Evolutionary conservation across 2,888 invertebrate species (phyloP).

Genomic region (Pegoplata infirma): DNA sequence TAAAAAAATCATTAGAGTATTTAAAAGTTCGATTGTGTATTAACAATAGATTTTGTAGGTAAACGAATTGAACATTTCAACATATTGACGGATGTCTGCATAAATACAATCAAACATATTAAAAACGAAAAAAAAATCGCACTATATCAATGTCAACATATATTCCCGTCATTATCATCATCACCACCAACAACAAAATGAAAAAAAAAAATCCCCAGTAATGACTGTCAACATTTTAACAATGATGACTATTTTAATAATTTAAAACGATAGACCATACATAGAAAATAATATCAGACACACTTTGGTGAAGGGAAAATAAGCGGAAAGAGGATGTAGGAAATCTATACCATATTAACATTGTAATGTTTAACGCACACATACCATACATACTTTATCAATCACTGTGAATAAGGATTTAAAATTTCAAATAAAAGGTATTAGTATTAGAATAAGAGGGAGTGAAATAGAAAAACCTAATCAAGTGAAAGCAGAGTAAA

Average conservation of each 20-base stretch:
- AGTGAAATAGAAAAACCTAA: slow-evolving; percentile 35
- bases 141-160: slow-evolving; percentile 50
- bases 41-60: neutral
- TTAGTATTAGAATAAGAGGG: slow-evolving; percentile 21
- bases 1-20: neutral
- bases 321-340: neutral
- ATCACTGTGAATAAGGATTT: slow-evolving; percentile 22
- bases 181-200: slow-evolving; percentile 5
- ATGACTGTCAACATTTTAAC: slow-evolving; percentile 59
- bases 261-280: slow-evolving; percentile 47
- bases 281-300: no score
- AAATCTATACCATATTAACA: slow-evolving; percentile 6
- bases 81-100: neutral
- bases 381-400: slow-evolving; percentile 7
- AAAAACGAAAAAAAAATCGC: slow-evolving; percentile 17
- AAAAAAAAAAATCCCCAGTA: slow-evolving; percentile 53
- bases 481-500: slow-evolving; percentile 40
- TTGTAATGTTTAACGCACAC: no score
- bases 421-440: slow-evolving; percentile 34
- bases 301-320: neutral
- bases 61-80: neutral
- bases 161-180: slow-evolving; percentile 24
- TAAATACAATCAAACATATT: slow-evolving; percentile 35
- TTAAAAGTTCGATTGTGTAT: slow-evolving; percentile 11
- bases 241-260: slow-evolving; percentile 60